Evolutionary conservation across 2,888 invertebrate species (phyloP).

Genomic region (Lymantria monacha): DNA sequence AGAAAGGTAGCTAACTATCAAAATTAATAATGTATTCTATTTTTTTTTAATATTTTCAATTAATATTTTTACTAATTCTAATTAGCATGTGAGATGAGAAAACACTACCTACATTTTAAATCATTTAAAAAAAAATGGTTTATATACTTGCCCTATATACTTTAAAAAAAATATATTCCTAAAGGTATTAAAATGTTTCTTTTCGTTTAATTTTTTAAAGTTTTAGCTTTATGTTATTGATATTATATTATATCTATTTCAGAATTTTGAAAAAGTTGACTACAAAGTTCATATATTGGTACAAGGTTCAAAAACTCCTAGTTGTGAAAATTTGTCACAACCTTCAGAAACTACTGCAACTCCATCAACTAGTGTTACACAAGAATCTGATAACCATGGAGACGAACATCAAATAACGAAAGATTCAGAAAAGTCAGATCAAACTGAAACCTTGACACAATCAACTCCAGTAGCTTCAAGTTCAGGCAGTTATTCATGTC

Average conservation of each 20-base stretch:
- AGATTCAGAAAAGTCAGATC: constrained; percentile 21
- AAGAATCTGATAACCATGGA: constrained; percentile 12
- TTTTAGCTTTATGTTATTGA: too few relatives aligned
- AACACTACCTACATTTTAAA: too few relatives aligned
- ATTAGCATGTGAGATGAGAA: too few relatives aligned
- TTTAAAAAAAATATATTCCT: too few relatives aligned
- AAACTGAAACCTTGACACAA: constrained; percentile 28
- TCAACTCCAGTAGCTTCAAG: constrained; percentile 39
- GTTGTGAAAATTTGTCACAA: constrained; percentile 35
- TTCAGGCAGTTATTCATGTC: constrained; percentile 81
- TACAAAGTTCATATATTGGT: constrained; percentile 85
- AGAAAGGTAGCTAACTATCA: constrained; percentile 47
- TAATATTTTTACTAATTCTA: too few relatives aligned
- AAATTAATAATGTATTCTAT: too few relatives aligned
- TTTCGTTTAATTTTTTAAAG: too few relatives aligned
- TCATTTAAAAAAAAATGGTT: too few relatives aligned
- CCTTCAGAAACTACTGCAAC: constrained; percentile 26
- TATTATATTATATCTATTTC: constrained; percentile 33
- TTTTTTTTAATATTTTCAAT: too few relatives aligned
- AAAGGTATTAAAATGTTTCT: too few relatives aligned
- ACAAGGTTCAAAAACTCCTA: constrained; percentile 73
- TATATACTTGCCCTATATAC: too few relatives aligned
- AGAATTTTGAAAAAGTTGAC: constrained; percentile 72
- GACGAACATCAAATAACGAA: constrained; percentile 7
- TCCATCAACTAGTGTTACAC: constrained; percentile 27